Percentiles rank a stretch among this genome's conserved stretches.
Conservation (phyloP, 2,797 vertebrate genomes). For the Sebastes matsubarae region DNA sequence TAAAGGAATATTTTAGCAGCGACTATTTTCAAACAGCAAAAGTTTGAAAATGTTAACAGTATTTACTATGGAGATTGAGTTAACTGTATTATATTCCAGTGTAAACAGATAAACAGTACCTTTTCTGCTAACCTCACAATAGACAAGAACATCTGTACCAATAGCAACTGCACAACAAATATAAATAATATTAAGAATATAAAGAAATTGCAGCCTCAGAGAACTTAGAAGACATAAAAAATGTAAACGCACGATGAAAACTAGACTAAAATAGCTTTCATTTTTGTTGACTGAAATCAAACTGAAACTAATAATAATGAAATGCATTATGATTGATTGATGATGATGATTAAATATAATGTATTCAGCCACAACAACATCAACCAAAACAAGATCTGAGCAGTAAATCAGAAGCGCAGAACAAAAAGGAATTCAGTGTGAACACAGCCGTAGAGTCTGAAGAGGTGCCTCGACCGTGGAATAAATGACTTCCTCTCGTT, state of each 20-base stretch:
- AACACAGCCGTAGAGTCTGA: neutral
- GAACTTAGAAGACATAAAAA: neutral
- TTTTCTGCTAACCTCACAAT: neutral
- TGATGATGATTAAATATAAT: neutral
- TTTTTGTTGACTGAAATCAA: neutral
- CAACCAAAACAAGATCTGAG: neutral
- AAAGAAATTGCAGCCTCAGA: neutral
- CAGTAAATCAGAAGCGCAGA: neutral
- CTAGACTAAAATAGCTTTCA: neutral
- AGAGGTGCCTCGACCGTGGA: neutral
- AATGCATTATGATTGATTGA: no score
- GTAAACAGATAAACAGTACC: neutral
- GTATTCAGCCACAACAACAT: neutral
- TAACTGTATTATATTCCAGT: neutral
- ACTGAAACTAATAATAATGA: neutral
- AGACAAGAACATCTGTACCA: neutral
- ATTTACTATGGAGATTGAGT: neutral
- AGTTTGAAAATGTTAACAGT: neutral
- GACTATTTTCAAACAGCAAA: neutral
- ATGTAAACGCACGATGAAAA: neutral
- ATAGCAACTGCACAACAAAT: neutral
- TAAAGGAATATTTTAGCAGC: neutral
- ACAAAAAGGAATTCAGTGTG: neutral
- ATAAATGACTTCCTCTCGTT: slow-evolving; percentile 26
- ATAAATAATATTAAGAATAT: neutral